Base-by-base conservation (phyloP, 2,888 invertebrate genomes). In the Ceriagrion tenellum region DNA sequence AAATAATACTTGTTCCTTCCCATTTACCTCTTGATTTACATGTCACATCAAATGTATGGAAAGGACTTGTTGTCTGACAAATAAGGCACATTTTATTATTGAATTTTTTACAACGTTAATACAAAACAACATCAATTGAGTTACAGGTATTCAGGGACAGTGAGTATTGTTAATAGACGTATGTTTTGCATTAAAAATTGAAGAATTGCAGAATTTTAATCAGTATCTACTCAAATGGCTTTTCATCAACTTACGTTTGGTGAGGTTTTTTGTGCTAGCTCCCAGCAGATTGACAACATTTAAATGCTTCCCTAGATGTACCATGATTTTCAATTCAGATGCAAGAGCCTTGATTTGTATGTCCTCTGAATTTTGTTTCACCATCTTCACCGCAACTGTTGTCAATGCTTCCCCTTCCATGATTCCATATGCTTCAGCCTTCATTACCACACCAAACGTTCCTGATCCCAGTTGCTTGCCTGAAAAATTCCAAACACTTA, bases 211-310 rank as follows among this genome's bases (percentile, higher is more conserved):
- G n/a, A n/a, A n/a, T n/a, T n/a, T n/a, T n/a, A n/a, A 47, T 47
- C 47, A 47, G 8, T 47, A 47, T 4, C 47, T 59, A 59, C 20
- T 59, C 59, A 2, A 12, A 35, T 81, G 12, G 74, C 74, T 35
- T 8, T 13, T 16, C 30, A 74, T 30, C 55, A 16, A 96, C 98
- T 97, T 97, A 99, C 99, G 98, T 97, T 99, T 99, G 0, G 98
- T 98, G 95, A 99, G 98, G 96, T 99, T 98, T 96, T 98, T 98
- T 0, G 99, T 99, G 96, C 99, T 99, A 35, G 99, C 99, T 90
- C 99, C 99, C 40, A 99, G 97, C 90, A 99, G 97, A 97, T 99
- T 99, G 1, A 99, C 99, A 88, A 99, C 99, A 97, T 99, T 99
- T 91, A 99, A 97, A 97, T 99, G 99, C 96, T 98, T 98, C 0